phyloP scores from a whole-genome alignment of 64 coral and sea anemone genomes.

The Platygyra sinensis region DNA sequence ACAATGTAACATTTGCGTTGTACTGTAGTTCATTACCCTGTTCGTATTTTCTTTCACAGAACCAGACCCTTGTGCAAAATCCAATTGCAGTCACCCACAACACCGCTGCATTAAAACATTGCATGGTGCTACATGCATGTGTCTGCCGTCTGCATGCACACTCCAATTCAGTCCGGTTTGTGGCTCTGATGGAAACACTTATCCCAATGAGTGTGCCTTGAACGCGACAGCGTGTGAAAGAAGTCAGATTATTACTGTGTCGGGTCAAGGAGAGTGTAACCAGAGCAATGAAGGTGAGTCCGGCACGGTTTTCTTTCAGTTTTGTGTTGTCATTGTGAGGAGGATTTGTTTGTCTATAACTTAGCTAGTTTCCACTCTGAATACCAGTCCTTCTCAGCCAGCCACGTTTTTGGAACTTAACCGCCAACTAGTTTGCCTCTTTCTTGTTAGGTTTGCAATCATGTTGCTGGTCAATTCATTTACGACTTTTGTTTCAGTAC shows the following conservation, averaged over 20 bases:
- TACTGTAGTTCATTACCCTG: too few relatives aligned
- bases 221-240: constrained; percentile 63
- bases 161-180: constrained; percentile 69
- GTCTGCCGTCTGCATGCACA: constrained; percentile 51
- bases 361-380: too few relatives aligned
- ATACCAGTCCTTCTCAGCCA: too few relatives aligned
- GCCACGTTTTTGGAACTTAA: too few relatives aligned
- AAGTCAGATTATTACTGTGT: constrained; percentile 56
- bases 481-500: too few relatives aligned
- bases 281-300: background rate
- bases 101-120: constrained; percentile 49
- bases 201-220: constrained; percentile 73
- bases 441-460: too few relatives aligned
- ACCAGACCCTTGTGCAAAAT: constrained; percentile 60
- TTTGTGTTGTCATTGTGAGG: too few relatives aligned
- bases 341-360: too few relatives aligned
- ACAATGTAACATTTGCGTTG: too few relatives aligned
- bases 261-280: constrained; percentile 52
- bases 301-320: too few relatives aligned
- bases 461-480: too few relatives aligned
- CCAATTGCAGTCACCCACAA: constrained; percentile 62
- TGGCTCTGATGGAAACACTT: constrained; percentile 87
- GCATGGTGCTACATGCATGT: constrained; percentile 51
- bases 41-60: background rate
- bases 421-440: background rate